Evolutionary conservation across 2,797 vertebrate genomes (phyloP).

Genomic region (Naso thynnoides): DNA sequence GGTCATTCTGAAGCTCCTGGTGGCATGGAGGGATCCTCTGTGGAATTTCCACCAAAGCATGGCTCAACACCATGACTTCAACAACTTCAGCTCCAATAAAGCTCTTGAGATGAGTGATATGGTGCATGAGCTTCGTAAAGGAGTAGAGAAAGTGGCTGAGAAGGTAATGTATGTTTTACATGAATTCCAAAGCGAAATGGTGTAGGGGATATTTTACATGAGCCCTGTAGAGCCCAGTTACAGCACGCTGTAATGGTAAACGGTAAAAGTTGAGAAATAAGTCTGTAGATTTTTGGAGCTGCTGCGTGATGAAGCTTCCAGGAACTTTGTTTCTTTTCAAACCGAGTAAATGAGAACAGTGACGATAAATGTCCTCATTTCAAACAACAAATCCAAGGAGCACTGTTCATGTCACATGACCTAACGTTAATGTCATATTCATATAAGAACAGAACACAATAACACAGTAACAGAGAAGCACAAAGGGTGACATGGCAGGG

Average conservation of each 20-base stretch:
- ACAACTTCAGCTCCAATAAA: conserved; percentile 85
- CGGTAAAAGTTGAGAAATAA: no score
- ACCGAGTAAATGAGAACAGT: neutral
- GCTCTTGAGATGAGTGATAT: conserved; percentile 87
- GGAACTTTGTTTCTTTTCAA: neutral
- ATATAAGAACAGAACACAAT: no score
- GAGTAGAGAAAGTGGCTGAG: conserved; percentile 87
- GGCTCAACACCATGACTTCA: conserved; percentile 78
- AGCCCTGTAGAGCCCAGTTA: no score
- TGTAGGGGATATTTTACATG: neutral
- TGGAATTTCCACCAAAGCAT: conserved; percentile 86
- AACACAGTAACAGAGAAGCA: no score
- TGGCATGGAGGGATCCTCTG: conserved; percentile 88
- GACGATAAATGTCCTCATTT: neutral
- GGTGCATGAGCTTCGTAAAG: conserved; percentile 85
- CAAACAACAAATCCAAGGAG: neutral
- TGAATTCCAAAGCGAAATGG: neutral
- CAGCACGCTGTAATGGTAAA: neutral
- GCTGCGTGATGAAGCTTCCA: neutral
- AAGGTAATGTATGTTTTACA: conserved; percentile 67
- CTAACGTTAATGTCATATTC: no score
- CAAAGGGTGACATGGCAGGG: no score
- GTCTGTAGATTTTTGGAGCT: neutral
- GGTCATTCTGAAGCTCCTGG: conserved; percentile 87
- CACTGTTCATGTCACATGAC: no score